These are phyloP conservation scores for Agelaius tricolor DNA, from an alignment of 2,113 vertebrate genomes.

Conservation along the genomic window DNA sequence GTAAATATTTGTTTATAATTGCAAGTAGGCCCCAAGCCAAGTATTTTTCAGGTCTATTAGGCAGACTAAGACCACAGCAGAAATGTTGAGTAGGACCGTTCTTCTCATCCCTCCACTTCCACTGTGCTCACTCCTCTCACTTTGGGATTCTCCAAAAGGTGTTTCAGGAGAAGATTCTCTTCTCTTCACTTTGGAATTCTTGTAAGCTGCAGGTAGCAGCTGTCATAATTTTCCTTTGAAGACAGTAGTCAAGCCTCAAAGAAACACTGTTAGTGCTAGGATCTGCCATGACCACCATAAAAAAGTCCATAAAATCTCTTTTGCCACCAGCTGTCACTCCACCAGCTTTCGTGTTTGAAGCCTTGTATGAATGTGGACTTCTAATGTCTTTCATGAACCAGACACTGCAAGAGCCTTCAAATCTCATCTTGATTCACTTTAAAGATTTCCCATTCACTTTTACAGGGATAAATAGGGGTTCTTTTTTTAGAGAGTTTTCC, in stretches of 20 bases:
- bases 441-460: neutral
- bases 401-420: neutral
- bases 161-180: neutral
- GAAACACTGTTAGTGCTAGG: neutral
- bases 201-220: neutral
- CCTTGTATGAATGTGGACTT: neutral
- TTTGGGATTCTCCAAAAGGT: neutral
- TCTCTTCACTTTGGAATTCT: neutral
- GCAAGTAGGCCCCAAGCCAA: neutral
- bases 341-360: neutral
- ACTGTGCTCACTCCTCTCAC: neutral
- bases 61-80: neutral
- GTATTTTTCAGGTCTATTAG: neutral
- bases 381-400: neutral
- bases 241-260: neutral
- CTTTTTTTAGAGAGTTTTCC: neutral
- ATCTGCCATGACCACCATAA: neutral
- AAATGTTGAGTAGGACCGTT: fast-evolving
- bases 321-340: neutral
- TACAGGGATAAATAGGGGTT: neutral
- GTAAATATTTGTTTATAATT: constrained; percentile 38
- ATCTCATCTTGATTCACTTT: neutral
- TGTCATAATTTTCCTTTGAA: neutral
- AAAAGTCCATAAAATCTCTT: neutral
- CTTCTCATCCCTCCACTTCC: neutral